These are phyloP conservation scores for Stegodyphus dumicola DNA, from an alignment of 1,140 invertebrate genomes.

Conservation along the genomic window DNA sequence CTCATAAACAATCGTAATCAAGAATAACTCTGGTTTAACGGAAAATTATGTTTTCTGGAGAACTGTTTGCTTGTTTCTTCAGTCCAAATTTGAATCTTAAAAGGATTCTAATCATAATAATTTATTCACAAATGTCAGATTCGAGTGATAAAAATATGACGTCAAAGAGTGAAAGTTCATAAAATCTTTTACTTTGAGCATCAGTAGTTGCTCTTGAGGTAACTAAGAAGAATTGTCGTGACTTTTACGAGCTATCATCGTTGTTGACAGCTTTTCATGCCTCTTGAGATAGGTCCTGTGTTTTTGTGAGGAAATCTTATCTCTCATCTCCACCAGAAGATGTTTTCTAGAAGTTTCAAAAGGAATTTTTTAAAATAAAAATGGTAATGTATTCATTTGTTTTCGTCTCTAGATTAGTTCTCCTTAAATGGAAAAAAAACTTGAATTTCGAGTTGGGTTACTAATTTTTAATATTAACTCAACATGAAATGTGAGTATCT, in stretches of 20 bases:
- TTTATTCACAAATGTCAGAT: background rate
- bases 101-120: too few species aligned
- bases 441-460: too few species aligned
- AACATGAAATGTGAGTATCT: too few species aligned
- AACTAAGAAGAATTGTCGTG: slow-evolving; percentile 6
- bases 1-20: too few species aligned
- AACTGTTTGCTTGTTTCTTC: too few species aligned
- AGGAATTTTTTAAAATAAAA: background rate
- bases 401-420: too few species aligned
- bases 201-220: background rate
- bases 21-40: too few species aligned
- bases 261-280: slow-evolving; percentile 19
- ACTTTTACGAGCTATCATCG: slow-evolving; percentile 10
- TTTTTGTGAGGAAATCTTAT: slow-evolving; percentile 23
- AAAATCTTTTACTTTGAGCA: background rate
- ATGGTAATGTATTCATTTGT: background rate
- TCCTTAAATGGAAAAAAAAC: too few species aligned
- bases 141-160: slow-evolving; percentile 2
- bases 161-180: slow-evolving; percentile 48
- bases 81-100: too few species aligned
- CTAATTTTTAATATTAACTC: too few species aligned
- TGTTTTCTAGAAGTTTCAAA: background rate
- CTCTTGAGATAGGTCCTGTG: slow-evolving; percentile 14
- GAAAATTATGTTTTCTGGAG: too few species aligned
- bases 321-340: slow-evolving; percentile 4